Percentiles rank a stretch among this genome's conserved stretches.
These are phyloP conservation scores for Leptopilina clavipes DNA, from an alignment of 1,140 invertebrate species.

Conservation along the genomic window DNA sequence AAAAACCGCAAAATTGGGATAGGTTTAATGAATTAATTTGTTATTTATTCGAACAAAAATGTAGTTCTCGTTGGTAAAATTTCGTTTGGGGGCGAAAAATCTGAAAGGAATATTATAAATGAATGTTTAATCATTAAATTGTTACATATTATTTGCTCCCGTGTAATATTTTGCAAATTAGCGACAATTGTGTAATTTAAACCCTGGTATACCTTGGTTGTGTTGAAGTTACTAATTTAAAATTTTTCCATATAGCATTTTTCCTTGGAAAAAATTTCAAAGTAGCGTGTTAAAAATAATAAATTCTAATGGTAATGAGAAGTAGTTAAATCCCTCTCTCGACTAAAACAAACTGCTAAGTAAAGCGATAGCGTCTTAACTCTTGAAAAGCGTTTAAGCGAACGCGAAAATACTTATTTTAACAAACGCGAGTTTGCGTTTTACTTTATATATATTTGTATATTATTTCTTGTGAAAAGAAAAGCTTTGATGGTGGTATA, in stretches of 20 bases:
- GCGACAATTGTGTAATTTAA: neutral
- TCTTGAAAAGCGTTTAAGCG: constrained; percentile 46
- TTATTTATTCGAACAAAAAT: neutral
- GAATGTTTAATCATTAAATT: neutral
- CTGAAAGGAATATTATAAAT: neutral
- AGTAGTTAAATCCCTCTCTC: constrained; percentile 22
- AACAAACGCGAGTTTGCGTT: constrained; percentile 37
- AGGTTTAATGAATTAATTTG: too few relatives aligned
- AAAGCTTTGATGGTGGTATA: constrained; percentile 39
- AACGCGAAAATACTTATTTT: constrained; percentile 38
- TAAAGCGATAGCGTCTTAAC: constrained; percentile 11
- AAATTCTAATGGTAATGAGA: constrained; percentile 16
- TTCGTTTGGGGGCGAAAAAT: neutral
- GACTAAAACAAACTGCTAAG: constrained; percentile 36
- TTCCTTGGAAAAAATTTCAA: constrained; percentile 6
- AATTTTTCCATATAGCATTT: neutral
- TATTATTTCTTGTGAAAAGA: constrained; percentile 39
- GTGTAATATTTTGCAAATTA: neutral
- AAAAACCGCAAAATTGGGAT: too few relatives aligned
- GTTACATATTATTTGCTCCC: too few relatives aligned
- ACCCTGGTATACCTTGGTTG: neutral
- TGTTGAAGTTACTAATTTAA: neutral
- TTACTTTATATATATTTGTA: too few relatives aligned
- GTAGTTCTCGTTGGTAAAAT: neutral
- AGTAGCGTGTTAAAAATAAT: constrained; percentile 10